Evolutionary conservation across 2,113 vertebrate genomes (phyloP), one percentile per base, ranked within the genome.

Genomic region (Perca fluviatilis): DNA sequence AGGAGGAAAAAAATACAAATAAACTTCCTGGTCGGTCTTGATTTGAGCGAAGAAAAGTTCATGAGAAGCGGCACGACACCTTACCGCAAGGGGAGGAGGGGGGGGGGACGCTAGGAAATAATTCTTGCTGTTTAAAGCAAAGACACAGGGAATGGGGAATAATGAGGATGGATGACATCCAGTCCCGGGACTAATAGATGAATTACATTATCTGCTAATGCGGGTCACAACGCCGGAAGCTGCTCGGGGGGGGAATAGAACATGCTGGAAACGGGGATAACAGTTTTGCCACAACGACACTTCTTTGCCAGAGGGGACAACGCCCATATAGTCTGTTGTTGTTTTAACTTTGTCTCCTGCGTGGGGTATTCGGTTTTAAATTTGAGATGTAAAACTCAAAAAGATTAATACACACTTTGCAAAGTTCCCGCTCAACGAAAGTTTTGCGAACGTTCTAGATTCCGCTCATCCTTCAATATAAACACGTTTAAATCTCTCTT

Each of bases 231-330:
- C 10, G 70, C 77, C 30, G 60, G 56, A n/a, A 16, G 53, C 46
- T 16, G 82, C 79, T 46, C 54, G 49, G 23, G 27, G 23, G 27
- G 27, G 9, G 25, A 8, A 18, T 1, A 60, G 14, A 70, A 67
- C 50, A 64, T 1, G 13, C 63, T 82, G 71, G 36, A 74, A 91
- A 85, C 57, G 1, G 60, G 81, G 49, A 53, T 19, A 70, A 83
- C 16, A 18, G 15, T 49, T 77, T 64, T 84, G 80, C 86, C 88
- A 89, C 91, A 91, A 78, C 69, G 77, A 90, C 86, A 46, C 43
- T 74, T 86, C 53, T 82, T 65, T 54, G 81, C 77, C 79, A 63
- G 43, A 58, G 49, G 49, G 80, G 89, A 87, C 91, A 92, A 93
- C 93, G 92, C 93, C 92, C 93, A 90, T 80, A 33, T 80, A 40